Percentiles rank a stretch among this genome's conserved stretches.
Evolutionary conservation across 2,797 vertebrate genomes (phyloP).

Genomic region (Chanos chanos): DNA sequence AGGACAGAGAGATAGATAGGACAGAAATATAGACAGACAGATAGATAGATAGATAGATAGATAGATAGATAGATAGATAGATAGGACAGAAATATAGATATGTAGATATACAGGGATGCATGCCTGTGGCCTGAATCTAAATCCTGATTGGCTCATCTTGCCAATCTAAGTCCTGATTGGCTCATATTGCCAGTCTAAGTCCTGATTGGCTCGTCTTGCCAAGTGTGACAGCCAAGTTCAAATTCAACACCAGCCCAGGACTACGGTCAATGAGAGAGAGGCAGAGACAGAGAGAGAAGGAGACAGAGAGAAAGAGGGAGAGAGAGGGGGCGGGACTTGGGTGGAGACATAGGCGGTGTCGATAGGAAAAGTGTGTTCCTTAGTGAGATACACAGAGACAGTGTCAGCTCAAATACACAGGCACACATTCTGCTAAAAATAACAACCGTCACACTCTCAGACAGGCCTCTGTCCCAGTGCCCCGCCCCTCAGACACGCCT

Average conservation of each 20-base stretch:
- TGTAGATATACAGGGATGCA: too few relatives aligned
- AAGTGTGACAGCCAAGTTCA: slow-evolving; percentile 27
- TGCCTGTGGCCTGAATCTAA: slow-evolving; percentile 3
- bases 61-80: too few relatives aligned
- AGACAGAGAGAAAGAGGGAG: slow-evolving; percentile 14
- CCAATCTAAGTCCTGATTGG: slow-evolving; percentile 33
- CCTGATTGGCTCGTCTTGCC: slow-evolving; percentile 33
- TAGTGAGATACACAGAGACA: slow-evolving; percentile 70
- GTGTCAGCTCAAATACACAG: too few relatives aligned
- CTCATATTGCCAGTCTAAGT: slow-evolving; percentile 25
- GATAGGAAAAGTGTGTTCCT: slow-evolving; percentile 78
- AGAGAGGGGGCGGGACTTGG: slow-evolving; percentile 31
- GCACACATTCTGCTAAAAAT: slow-evolving; percentile 75
- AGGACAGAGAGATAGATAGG: too few relatives aligned
- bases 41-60: too few relatives aligned
- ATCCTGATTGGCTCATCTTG: slow-evolving; percentile 31
- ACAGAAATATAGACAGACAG: too few relatives aligned
- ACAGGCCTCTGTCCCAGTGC: slow-evolving; percentile 54
- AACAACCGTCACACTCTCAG: slow-evolving; percentile 73
- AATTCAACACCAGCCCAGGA: slow-evolving; percentile 20
- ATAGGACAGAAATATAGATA: too few relatives aligned
- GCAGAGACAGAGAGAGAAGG: not conserved
- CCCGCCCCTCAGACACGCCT: slow-evolving; percentile 34
- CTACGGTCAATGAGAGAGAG: not conserved
- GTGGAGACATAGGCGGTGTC: slow-evolving; percentile 55